Conservation (phyloP, 2,888 invertebrate species). For the Lithodes maja region DNA sequence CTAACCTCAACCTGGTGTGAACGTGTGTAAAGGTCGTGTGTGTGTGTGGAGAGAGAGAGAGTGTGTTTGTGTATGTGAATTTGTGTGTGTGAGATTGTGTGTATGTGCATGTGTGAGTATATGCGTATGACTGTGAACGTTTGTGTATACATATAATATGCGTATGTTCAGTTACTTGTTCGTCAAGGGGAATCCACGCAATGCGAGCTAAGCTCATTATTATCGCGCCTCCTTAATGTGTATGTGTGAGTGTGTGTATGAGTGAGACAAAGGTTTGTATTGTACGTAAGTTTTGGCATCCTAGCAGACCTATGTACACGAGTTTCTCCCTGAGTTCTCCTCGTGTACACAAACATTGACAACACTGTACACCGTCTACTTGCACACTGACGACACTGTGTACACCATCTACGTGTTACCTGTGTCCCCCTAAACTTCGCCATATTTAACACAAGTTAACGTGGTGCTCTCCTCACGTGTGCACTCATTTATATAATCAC, state of each 20-base stretch:
- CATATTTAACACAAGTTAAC: not conserved
- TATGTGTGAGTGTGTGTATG: not conserved
- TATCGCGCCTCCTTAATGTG: too few relatives aligned
- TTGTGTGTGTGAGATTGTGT: not conserved
- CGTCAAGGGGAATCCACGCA: too few relatives aligned
- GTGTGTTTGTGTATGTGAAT: not conserved
- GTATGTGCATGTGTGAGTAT: constrained; percentile 11
- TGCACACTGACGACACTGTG: not conserved
- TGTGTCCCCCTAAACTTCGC: not conserved
- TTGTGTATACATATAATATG: not conserved
- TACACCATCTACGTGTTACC: not conserved
- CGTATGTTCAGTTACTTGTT: not conserved
- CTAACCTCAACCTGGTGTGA: not conserved
- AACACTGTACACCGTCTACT: too few relatives aligned
- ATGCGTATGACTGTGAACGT: not conserved
- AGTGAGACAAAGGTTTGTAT: not conserved
- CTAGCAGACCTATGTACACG: too few relatives aligned
- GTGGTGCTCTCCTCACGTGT: not conserved
- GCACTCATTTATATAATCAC: not conserved
- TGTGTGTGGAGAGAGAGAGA: not conserved
- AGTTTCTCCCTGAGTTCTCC: too few relatives aligned
- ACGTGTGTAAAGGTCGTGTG: not conserved
- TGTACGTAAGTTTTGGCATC: too few relatives aligned
- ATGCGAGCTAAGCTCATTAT: too few relatives aligned
- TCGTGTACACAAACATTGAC: too few relatives aligned